Conservation (phyloP, 2,797 vertebrate species). For the Decapterus maruadsi region DNA sequence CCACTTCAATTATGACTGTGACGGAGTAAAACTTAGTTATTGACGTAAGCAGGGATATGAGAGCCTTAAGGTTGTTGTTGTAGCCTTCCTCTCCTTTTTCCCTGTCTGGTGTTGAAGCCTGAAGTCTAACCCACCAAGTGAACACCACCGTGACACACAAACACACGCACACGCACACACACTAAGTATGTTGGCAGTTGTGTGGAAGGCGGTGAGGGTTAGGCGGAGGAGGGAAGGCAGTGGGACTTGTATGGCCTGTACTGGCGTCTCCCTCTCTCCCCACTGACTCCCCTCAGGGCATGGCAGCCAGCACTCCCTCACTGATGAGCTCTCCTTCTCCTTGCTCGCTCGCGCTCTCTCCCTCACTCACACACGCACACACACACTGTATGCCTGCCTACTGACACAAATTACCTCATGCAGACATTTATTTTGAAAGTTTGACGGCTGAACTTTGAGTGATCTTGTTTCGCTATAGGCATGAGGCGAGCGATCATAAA, state of each 20-base stretch:
- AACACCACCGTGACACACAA: conserved; percentile 63
- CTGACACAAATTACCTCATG: conserved; percentile 83
- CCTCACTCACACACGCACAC: conserved; percentile 6
- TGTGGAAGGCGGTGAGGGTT: conserved; percentile 78
- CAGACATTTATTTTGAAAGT: conserved; percentile 83
- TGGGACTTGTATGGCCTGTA: conserved; percentile 81
- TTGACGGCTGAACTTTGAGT: conserved; percentile 84
- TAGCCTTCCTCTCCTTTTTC: conserved; percentile 56
- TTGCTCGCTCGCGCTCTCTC: conserved; percentile 18
- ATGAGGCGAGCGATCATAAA: conserved; percentile 73
- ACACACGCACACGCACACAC: conserved; percentile 39
- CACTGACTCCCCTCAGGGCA: conserved; percentile 79
- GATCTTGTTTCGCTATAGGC: conserved; percentile 81
- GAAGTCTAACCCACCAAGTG: conserved; percentile 67
- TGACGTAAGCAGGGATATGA: conserved; percentile 75
- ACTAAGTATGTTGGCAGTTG: conserved; percentile 79
- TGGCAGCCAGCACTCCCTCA: conserved; percentile 77
- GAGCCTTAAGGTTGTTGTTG: conserved; percentile 74
- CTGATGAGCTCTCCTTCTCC: conserved; percentile 72
- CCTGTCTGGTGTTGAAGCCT: conserved; percentile 74
- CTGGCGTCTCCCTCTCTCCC: conserved; percentile 79
- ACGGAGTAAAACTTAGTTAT: conserved; percentile 70
- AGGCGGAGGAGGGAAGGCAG: conserved; percentile 78
- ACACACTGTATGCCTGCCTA: conserved; percentile 58
- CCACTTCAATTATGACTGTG: conserved; percentile 67